Percentiles rank a stretch among this genome's conserved stretches.
Evolutionary conservation across 1,140 invertebrate species (phyloP).

Genomic region (Drosophila fuyamai): DNA sequence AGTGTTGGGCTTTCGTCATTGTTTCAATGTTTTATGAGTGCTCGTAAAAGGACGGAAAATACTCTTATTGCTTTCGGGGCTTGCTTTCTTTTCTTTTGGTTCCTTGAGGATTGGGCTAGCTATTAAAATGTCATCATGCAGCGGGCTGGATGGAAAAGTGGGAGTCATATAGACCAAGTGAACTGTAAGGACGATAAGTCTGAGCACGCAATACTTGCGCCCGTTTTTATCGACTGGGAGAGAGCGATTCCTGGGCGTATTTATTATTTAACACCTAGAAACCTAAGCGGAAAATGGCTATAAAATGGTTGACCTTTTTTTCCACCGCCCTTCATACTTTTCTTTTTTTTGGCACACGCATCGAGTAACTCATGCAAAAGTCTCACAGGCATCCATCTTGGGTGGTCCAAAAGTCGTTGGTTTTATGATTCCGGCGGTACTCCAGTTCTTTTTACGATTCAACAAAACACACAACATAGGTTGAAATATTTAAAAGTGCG

Average conservation of each 20-base stretch:
- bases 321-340: constrained; percentile 1
- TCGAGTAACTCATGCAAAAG: background rate
- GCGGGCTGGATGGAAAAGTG: background rate
- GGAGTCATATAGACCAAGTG: constrained; percentile 5
- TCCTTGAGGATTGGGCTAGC: constrained; percentile 48
- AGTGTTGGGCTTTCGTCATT: constrained; percentile 61
- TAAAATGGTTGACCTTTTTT: constrained; percentile 78
- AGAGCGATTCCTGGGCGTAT: constrained; percentile 61
- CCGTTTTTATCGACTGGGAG: constrained; percentile 64
- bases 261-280: constrained; percentile 81
- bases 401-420: constrained; percentile 35
- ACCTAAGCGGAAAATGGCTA: constrained; percentile 68
- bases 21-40: constrained; percentile 66
- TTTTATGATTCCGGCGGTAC: constrained; percentile 58
- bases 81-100: constrained; percentile 1
- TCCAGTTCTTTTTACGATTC: constrained; percentile 67
- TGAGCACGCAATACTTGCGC: constrained; percentile 58
- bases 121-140: constrained; percentile 77
- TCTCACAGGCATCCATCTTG: constrained; percentile 17
- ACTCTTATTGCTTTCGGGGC: constrained; percentile 60
- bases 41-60: constrained; percentile 71
- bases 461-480: constrained; percentile 54
- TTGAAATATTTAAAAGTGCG: constrained; percentile 79
- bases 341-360: constrained; percentile 53
- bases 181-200: constrained; percentile 54